A percentile compares a stretch with the other conserved stretches of the same genome.
phyloP scores from a whole-genome alignment of 2,797 vertebrate genomes.

The Taeniopygia guttata region DNA sequence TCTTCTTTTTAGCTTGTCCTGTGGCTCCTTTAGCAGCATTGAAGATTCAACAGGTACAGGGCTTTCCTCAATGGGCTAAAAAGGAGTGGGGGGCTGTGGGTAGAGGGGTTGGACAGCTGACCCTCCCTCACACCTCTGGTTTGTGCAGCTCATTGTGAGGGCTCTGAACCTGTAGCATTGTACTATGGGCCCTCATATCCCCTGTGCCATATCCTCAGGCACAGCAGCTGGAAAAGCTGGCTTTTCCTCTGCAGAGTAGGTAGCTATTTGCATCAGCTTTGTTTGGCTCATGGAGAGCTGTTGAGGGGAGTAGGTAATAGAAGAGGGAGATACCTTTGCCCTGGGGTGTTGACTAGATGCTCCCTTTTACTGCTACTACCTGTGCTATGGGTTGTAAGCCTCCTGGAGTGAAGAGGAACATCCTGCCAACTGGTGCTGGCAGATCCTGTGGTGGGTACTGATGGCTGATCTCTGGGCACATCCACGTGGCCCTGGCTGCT shows the following conservation, averaged over 20 bases:
- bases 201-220: not conserved
- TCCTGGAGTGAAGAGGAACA: not conserved
- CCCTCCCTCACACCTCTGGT: not conserved
- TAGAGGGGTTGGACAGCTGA: not conserved
- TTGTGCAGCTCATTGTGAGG: not conserved
- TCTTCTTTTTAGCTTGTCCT: slow-evolving; percentile 43
- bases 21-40: slow-evolving; percentile 77
- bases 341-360: not conserved
- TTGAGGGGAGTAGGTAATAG: not conserved
- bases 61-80: not conserved
- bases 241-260: not conserved
- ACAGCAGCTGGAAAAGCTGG: not conserved
- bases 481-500: not conserved
- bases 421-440: not conserved
- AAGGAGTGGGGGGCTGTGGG: not conserved
- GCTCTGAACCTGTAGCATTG: not conserved
- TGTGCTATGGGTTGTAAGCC: not conserved
- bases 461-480: not conserved
- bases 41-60: slow-evolving; percentile 76
- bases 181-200: not conserved
- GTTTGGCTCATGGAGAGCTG: not conserved
- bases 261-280: not conserved
- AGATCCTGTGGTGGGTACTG: not conserved
- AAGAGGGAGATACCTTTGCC: not conserved
- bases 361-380: not conserved